Base-by-base conservation (phyloP, 2,888 invertebrate genomes). In the Patella depressa region DNA sequence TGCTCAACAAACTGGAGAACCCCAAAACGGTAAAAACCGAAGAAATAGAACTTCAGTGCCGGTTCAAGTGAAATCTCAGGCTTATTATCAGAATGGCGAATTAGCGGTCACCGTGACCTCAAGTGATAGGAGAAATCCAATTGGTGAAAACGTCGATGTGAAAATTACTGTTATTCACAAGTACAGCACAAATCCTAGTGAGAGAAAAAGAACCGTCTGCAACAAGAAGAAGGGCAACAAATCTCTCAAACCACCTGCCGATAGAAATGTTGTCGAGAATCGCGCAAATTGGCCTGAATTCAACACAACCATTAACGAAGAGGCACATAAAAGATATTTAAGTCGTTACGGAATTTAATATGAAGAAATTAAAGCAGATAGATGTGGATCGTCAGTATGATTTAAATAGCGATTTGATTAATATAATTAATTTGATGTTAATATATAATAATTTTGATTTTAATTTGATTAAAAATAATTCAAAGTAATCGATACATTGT, bases 241-340 rank as follows among this genome's bases (percentile, higher is more conserved):
- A 19, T 19, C 17, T 19, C 1, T 45, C 45, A 45, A 45, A 45
- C 45, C 45, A 45, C 59, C 59, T 19, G 59, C 17, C 9, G 65
- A 65, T 65, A 65, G 19, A 65, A 19, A 65, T 19, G 65, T 65
- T 24, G 65, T 65, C 24, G 65, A 65, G 24, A 65, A 65, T 65
- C 65, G 65, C 19, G 65, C 65, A 19, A 65, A 65, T 24, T 65
- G 65, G 65, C 65, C 65, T 24, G 65, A 14, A 65, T 65, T 65
- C 24, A 65, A 65, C 24, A 65, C 65, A 19, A 24, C 65, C 24
- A 24, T 65, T 24, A 65, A 12, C 12, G 14, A 65, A 24, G 65
- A 65, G 24, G 65, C 65, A 12, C 11, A 65, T 65, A 65, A 65
- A 65, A 65, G 65, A 65, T 65, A 65, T 24, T 24, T 65, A 24